These are phyloP conservation scores for Aleiodes sp. DNA, from an alignment of 1,140 invertebrate genomes.

Conservation along the genomic window DNA sequence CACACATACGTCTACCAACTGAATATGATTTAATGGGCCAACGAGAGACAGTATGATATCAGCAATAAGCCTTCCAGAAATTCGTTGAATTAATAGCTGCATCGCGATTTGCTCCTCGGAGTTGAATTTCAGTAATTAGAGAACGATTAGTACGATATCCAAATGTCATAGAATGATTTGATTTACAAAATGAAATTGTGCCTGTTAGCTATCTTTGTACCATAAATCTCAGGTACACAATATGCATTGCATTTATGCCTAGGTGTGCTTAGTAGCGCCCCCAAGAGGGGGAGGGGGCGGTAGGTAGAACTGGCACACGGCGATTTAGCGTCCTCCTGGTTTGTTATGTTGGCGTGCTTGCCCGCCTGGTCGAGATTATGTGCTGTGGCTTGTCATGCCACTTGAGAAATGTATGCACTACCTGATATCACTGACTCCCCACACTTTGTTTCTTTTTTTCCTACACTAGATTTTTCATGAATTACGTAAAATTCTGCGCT, in stretches of 20 bases:
- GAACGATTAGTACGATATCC: conserved; percentile 44
- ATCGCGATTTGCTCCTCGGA: background rate
- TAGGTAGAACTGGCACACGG: too few species aligned
- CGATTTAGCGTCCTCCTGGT: conserved; percentile 11
- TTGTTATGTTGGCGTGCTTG: conserved; percentile 40
- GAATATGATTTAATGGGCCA: too few species aligned
- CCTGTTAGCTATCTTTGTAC: conserved; percentile 48
- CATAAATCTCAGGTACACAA: conserved; percentile 58
- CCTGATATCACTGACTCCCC: conserved; percentile 47
- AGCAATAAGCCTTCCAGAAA: background rate
- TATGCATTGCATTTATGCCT: conserved; percentile 44
- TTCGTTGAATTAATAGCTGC: background rate
- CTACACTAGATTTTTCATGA: too few species aligned
- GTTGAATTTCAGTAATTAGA: conserved; percentile 13
- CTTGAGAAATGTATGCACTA: conserved; percentile 59
- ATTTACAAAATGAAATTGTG: conserved; percentile 51
- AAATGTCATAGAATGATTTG: conserved; percentile 45
- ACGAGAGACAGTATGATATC: background rate
- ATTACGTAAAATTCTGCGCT: too few species aligned
- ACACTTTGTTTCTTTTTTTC: too few species aligned
- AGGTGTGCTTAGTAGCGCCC: background rate
- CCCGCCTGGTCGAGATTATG: conserved; percentile 50
- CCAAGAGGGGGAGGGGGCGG: too few species aligned
- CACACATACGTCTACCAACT: too few species aligned
- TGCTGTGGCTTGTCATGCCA: conserved; percentile 48